Percentiles rank a stretch among this genome's conserved stretches.
Evolutionary conservation across 2,113 vertebrate species (phyloP).

Genomic region (Otus sunia): DNA sequence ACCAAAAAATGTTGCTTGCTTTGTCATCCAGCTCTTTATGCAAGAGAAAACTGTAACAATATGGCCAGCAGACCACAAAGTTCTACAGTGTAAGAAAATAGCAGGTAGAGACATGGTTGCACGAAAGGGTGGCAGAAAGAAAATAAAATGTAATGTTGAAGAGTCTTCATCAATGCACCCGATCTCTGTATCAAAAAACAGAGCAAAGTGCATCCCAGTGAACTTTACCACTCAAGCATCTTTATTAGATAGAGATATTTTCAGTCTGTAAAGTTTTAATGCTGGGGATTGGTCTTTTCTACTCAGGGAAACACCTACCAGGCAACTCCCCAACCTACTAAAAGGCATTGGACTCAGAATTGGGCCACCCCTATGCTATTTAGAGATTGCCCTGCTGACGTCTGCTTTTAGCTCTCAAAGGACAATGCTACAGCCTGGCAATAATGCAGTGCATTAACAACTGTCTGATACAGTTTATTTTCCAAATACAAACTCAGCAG

Average conservation of each 20-base stretch:
- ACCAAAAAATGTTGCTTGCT: background rate
- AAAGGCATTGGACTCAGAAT: background rate
- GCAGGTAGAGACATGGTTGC: background rate
- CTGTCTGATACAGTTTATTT: background rate
- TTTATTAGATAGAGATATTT: background rate
- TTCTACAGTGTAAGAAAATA: background rate
- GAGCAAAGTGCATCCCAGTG: background rate
- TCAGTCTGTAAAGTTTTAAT: background rate
- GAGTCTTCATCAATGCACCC: background rate
- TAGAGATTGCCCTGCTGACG: background rate
- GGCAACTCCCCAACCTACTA: background rate
- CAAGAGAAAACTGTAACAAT: background rate
- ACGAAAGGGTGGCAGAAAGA: background rate
- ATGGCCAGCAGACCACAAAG: background rate
- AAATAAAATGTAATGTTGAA: background rate
- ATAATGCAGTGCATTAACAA: background rate
- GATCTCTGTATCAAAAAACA: background rate
- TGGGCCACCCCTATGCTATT: background rate
- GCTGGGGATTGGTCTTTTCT: background rate
- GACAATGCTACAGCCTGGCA: background rate
- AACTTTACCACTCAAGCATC: background rate
- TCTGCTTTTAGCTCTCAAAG: background rate
- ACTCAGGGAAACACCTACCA: background rate
- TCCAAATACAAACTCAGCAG: background rate
- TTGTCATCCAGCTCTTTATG: background rate